These are phyloP conservation scores for Aleiodes alternator DNA, from an alignment of 2,888 invertebrate genomes.

Conservation along the genomic window DNA sequence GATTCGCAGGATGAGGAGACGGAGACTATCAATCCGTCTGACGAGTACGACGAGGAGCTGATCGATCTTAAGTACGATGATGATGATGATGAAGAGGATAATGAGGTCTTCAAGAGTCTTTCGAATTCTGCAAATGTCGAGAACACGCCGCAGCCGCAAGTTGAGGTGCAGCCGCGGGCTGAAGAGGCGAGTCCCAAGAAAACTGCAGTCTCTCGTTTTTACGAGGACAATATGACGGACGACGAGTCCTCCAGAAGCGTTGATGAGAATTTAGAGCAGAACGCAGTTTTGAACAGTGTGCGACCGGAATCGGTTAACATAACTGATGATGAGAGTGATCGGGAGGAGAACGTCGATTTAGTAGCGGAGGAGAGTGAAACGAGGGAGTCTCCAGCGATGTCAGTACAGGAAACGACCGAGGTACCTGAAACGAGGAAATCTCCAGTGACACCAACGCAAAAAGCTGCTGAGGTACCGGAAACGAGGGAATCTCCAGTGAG, in stretches of 20 bases:
- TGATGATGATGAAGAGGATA: constrained; percentile 49
- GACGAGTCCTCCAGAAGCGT: constrained; percentile 63
- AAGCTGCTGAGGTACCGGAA: too few species aligned
- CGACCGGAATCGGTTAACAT: constrained; percentile 55
- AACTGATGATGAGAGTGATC: constrained; percentile 62
- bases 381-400: too few species aligned
- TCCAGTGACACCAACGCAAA: too few species aligned
- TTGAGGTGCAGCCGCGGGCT: constrained; percentile 18
- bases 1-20: constrained; percentile 20
- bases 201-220: constrained; percentile 29
- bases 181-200: constrained; percentile 19
- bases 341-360: constrained; percentile 13
- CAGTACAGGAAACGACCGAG: too few species aligned
- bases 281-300: constrained; percentile 21
- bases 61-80: constrained; percentile 50
- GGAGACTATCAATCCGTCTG: constrained; percentile 20
- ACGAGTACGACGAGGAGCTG: constrained; percentile 55
- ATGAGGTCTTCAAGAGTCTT: constrained; percentile 57
- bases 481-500: constrained; percentile 4
- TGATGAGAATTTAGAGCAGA: constrained; percentile 40
- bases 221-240: constrained; percentile 64
- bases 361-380: background rate
- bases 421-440: too few species aligned
- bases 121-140: constrained; percentile 48
- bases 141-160: background rate